Conservation (phyloP, 53 echinoderm and acorn worm genomes). For the Echinometra lucunter region DNA sequence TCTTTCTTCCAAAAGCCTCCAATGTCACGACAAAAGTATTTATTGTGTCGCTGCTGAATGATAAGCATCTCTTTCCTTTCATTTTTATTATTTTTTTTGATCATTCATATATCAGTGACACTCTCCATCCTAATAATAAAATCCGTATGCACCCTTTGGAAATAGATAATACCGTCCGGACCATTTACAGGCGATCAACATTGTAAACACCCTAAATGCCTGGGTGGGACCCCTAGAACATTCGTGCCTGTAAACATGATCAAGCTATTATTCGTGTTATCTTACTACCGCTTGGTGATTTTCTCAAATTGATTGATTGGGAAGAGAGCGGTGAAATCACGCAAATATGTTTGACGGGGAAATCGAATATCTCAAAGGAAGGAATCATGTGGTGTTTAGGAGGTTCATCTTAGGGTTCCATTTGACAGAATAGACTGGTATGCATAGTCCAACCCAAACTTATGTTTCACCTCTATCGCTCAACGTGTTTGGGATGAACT, state of each 20-base stretch:
- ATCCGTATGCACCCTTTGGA: background rate
- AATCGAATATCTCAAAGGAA: background rate
- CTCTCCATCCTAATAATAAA: background rate
- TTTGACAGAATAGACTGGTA: background rate
- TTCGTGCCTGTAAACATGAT: conserved; percentile 33
- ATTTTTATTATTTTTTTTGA: no score
- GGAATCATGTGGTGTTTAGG: background rate
- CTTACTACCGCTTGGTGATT: background rate
- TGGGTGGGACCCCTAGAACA: background rate
- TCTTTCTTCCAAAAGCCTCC: no score
- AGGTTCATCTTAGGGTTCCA: background rate
- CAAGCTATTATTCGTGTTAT: conserved; percentile 43
- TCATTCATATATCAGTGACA: no score
- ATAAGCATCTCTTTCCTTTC: no score
- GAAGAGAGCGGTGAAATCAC: background rate
- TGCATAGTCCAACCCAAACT: background rate
- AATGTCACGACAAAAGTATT: no score
- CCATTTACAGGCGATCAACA: no score
- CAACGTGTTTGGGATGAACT: background rate
- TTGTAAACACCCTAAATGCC: background rate
- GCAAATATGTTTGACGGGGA: background rate
- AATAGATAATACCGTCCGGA: background rate
- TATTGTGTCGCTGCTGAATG: no score
- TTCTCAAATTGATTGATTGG: conserved; percentile 16
- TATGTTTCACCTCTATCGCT: background rate